Percentiles rank a stretch among this genome's conserved stretches.
Evolutionary conservation across 2,797 vertebrate species (phyloP).

Genomic region (Chaenodraco wilsoni): DNA sequence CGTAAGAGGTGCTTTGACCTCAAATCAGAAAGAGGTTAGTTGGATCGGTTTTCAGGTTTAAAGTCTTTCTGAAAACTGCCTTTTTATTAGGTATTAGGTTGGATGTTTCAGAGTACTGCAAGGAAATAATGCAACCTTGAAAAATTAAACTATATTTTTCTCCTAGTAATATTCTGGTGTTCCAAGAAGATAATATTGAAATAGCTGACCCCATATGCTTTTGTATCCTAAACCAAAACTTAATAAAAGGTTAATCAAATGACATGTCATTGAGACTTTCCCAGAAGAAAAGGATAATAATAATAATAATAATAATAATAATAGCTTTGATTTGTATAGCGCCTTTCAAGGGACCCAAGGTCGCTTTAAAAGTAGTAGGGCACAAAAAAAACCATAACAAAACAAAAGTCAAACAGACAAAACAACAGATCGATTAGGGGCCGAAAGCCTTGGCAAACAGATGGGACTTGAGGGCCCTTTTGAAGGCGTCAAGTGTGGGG

Average conservation of each 20-base stretch:
- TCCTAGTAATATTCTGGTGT: neutral
- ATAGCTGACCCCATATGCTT: neutral
- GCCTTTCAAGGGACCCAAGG: too few species aligned
- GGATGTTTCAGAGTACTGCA: slow-evolving; percentile 1
- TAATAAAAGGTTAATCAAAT: neutral
- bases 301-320: too few species aligned
- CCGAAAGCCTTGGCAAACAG: too few species aligned
- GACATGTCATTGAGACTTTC: neutral
- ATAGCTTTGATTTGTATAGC: too few species aligned
- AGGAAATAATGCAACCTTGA: neutral
- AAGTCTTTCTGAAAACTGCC: neutral
- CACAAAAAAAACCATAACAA: too few species aligned
- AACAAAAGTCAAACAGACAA: too few species aligned
- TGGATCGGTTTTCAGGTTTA: slow-evolving; percentile 6
- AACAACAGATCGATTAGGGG: too few species aligned
- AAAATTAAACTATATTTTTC: neutral
- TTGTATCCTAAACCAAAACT: slow-evolving; percentile 16
- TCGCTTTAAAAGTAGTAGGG: too few species aligned
- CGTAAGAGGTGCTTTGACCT: slow-evolving; percentile 45
- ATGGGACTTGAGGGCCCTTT: too few species aligned
- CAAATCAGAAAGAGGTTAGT: slow-evolving; percentile 45
- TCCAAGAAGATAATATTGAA: neutral
- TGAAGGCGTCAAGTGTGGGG: too few species aligned
- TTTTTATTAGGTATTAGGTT: slow-evolving; percentile 4
- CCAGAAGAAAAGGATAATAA: neutral